Base-by-base conservation (phyloP, 2,888 invertebrate genomes). In the Coelinius sp. region DNA sequence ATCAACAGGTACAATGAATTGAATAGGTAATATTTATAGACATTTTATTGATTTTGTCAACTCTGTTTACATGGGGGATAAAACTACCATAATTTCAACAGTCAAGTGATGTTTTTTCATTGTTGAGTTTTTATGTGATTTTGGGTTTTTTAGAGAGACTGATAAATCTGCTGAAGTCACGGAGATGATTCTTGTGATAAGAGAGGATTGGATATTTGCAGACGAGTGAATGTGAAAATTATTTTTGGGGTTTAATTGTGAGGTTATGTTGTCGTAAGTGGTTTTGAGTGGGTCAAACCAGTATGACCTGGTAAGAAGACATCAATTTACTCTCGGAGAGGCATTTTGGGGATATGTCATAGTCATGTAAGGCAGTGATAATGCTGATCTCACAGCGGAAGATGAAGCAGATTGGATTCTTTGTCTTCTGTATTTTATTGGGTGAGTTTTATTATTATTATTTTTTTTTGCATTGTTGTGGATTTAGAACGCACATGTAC, bases 371-470 rank as follows among this genome's bases (percentile, higher is more conserved):
- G 31, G 17, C 59, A 59, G 59, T 59, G 69, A 83, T 75, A 64
- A 86, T 86, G 85, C 75, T 84, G 71, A 41, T 86, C 49, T 83
- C 83, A 71, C 84, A 84, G 70, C 82, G 85, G 72, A 87, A 84
- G 80, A 85, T 88, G 83, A 88, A 86, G 79, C 85, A 84, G 75
- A 78, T 86, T 74, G 82, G 82, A 66, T 78, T 88, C 71, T 76
- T 83, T 66, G 73, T 84, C 17, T 73, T 87, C 74, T 85, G 84
- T 74, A 66, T 85, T 52, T 75, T 87, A 75, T 75, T 87, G 71
- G 81, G 88, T 88, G 77, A 83, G 82, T 80, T 63, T n/a, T n/a
- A n/a, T n/a, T n/a, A n/a, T n/a, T 65, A 46, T 20, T 52, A 65
- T 63, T 38, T 53, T 49, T 31, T 22, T 24, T 14, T 53, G n/a